Evolutionary conservation across 37 sponge, comb jelly and placozoan genomes (phyloP).

Genomic region (Tethya wilhelma): DNA sequence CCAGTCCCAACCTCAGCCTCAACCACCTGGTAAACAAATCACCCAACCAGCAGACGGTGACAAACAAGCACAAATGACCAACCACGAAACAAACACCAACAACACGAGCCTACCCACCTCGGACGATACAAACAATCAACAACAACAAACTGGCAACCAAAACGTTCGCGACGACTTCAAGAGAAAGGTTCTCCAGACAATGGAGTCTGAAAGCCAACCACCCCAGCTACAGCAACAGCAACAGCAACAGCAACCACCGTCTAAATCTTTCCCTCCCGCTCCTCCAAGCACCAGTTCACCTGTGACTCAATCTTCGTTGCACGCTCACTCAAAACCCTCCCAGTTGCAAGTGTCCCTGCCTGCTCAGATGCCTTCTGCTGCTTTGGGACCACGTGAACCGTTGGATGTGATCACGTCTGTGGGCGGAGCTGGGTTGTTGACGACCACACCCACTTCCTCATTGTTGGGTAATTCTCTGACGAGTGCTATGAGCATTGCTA

Average conservation of each 20-base stretch:
- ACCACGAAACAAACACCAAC: no score
- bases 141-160: no score
- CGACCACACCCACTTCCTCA: constrained; percentile 4
- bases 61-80: not conserved
- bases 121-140: no score
- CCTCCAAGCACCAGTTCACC: no score
- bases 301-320: no score
- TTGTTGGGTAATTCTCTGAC: not conserved
- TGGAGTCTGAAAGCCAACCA: no score
- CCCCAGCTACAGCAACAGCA: not conserved
- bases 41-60: not conserved
- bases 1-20: not conserved
- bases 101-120: no score
- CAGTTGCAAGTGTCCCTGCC: no score
- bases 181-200: no score
- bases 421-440: not conserved
- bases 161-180: no score
- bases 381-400: not conserved
- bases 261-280: no score
- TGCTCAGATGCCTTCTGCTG: not conserved
- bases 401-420: not conserved
- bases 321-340: no score
- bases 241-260: not conserved
- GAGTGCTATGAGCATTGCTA: not conserved
- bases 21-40: not conserved